A percentile compares a stretch with the other conserved stretches of the same genome.
Conservation (phyloP, 2,113 vertebrate genomes). For the Paraplagusia blochii region DNA sequence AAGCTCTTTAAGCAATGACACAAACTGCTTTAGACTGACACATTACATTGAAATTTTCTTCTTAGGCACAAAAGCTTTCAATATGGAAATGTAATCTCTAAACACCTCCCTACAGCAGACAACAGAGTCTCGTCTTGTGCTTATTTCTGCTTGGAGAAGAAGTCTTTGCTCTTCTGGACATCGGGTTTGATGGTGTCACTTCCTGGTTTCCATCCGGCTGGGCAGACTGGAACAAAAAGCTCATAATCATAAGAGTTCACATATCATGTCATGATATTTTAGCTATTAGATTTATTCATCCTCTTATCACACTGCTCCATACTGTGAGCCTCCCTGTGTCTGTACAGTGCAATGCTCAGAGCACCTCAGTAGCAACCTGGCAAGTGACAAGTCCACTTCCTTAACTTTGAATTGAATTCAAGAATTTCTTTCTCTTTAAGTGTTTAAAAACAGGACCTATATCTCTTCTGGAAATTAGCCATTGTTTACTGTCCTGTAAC, state of each 20-base stretch:
- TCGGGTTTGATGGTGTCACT: constrained; percentile 98
- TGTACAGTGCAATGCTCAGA: no score
- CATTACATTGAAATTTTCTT: constrained; percentile 5
- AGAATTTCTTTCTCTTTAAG: no score
- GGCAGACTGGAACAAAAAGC: constrained; percentile 87
- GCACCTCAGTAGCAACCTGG: no score
- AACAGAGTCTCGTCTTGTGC: constrained; percentile 37
- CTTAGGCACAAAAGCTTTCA: constrained; percentile 37
- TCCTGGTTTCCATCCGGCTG: constrained; percentile 97
- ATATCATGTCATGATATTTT: no score
- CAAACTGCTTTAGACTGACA: constrained; percentile 9
- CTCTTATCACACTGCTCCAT: no score
- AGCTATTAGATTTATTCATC: no score
- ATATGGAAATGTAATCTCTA: constrained; percentile 42
- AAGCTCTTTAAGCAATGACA: constrained; percentile 18
- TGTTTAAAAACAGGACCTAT: no score
- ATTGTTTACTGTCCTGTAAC: no score
- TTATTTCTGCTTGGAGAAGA: constrained; percentile 91
- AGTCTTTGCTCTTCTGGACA: constrained; percentile 92
- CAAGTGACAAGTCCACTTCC: no score
- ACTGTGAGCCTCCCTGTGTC: no score
- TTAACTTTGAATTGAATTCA: no score
- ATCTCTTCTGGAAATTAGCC: no score
- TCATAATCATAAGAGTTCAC: constrained; percentile 8
- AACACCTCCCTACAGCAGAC: constrained; percentile 54